Evolutionary conservation across 2,888 invertebrate genomes (phyloP).

Genomic region (Apamea anceps): DNA sequence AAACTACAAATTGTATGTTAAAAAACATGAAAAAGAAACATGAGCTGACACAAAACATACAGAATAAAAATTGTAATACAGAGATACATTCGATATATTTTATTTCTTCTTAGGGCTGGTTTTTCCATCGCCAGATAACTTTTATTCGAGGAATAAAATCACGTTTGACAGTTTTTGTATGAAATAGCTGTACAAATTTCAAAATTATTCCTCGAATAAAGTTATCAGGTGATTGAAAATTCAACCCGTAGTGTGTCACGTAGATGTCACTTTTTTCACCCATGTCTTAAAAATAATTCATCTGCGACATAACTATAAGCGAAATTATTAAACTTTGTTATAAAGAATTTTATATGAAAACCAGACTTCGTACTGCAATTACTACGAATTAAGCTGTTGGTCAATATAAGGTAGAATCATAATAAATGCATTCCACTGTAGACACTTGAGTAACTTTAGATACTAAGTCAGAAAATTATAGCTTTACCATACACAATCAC

Average conservation of each 20-base stretch:
- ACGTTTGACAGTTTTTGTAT: too few species aligned
- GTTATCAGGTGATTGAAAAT: too few species aligned
- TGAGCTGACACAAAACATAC: background rate
- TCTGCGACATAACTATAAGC: too few species aligned
- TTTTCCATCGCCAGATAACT: too few species aligned
- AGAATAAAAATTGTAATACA: background rate
- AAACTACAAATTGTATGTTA: background rate
- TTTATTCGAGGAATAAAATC: too few species aligned
- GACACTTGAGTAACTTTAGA: background rate
- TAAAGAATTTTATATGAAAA: background rate
- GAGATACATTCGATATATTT: background rate
- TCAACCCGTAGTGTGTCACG: background rate
- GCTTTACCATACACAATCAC: background rate
- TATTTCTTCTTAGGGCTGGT: background rate
- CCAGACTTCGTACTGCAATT: background rate
- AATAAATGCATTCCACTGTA: background rate
- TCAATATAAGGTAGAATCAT: background rate
- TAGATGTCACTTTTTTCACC: background rate
- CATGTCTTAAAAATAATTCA: background rate
- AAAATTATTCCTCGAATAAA: too few species aligned
- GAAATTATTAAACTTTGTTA: background rate
- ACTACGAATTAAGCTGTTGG: background rate
- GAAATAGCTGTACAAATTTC: too few species aligned
- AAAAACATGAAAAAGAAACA: background rate
- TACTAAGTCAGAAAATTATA: constrained; percentile 7